Percentiles rank a stretch among this genome's conserved stretches.
Conservation (phyloP, 64 coral and sea anemone species). For the Acropora tenuis region DNA sequence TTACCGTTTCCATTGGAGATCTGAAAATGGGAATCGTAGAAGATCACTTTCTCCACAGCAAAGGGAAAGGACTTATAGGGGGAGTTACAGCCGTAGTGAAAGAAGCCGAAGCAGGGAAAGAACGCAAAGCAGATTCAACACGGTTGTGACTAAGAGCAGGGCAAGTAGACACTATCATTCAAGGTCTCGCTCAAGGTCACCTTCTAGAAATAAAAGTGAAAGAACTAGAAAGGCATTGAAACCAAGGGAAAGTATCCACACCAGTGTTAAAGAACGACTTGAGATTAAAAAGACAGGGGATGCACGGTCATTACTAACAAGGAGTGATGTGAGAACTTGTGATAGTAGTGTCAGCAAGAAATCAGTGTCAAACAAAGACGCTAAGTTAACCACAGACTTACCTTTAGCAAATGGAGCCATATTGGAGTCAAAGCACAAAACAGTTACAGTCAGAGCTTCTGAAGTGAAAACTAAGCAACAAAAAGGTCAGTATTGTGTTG, state of each 20-base stretch:
- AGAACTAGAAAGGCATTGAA: background rate
- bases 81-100: background rate
- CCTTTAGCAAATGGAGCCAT: background rate
- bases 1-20: background rate
- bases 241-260: background rate
- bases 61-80: background rate
- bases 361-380: background rate
- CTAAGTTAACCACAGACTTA: background rate
- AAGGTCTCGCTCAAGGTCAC: slow-evolving; percentile 14
- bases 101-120: slow-evolving; percentile 33
- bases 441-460: background rate
- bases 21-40: background rate
- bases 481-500: slow-evolving; percentile 3
- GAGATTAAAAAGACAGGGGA: background rate
- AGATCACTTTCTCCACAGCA: slow-evolving; percentile 14
- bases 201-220: background rate
- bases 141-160: background rate
- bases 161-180: slow-evolving; percentile 13
- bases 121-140: background rate
- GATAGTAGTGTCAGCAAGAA: background rate
- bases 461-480: slow-evolving; percentile 12
- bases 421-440: background rate
- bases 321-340: background rate
- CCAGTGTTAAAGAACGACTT: slow-evolving; percentile 8
- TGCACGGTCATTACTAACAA: background rate